phyloP scores from a whole-genome alignment of 2,888 invertebrate species.

The Apotomis betuletana region DNA sequence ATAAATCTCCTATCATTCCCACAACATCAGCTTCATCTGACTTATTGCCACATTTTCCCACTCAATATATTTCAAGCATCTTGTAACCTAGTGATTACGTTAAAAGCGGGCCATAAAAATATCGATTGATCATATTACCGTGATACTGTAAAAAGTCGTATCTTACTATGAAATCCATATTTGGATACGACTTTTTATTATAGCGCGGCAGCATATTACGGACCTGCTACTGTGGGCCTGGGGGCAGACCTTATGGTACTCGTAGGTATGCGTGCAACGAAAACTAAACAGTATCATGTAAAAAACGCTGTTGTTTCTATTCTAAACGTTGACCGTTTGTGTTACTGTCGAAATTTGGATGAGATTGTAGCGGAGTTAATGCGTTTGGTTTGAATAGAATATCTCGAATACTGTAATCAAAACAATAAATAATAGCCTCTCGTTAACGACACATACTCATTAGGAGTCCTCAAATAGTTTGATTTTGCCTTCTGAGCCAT shows the following conservation, averaged over 20 bases:
- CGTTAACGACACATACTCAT: slow-evolving; percentile 36
- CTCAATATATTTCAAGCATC: slow-evolving; percentile 44
- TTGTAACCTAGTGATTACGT: slow-evolving; percentile 46
- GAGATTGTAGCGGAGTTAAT: not conserved
- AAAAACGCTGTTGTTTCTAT: not conserved
- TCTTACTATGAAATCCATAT: too few species aligned
- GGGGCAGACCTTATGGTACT: slow-evolving; percentile 22
- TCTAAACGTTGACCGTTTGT: not conserved
- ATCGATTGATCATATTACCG: slow-evolving; percentile 43
- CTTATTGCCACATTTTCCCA: slow-evolving; percentile 43
- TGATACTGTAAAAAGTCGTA: too few species aligned
- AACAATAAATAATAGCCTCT: slow-evolving; percentile 31
- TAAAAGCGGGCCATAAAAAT: slow-evolving; percentile 49
- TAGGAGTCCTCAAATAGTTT: slow-evolving; percentile 29
- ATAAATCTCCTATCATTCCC: slow-evolving; percentile 30
- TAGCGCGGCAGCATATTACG: slow-evolving; percentile 11
- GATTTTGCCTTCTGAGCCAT: slow-evolving; percentile 4
- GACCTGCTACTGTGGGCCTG: slow-evolving; percentile 46
- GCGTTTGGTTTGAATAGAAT: not conserved
- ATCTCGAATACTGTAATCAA: slow-evolving; percentile 29
- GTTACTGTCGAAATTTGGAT: not conserved
- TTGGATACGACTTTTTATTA: too few species aligned
- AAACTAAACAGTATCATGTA: slow-evolving; percentile 9
- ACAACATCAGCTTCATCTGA: slow-evolving; percentile 22
- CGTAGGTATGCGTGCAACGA: slow-evolving; percentile 7